A percentile compares a stretch with the other conserved stretches of the same genome.
These are phyloP conservation scores for Corbicula japonica DNA, from an alignment of 2,888 invertebrate species.

Conservation along the genomic window DNA sequence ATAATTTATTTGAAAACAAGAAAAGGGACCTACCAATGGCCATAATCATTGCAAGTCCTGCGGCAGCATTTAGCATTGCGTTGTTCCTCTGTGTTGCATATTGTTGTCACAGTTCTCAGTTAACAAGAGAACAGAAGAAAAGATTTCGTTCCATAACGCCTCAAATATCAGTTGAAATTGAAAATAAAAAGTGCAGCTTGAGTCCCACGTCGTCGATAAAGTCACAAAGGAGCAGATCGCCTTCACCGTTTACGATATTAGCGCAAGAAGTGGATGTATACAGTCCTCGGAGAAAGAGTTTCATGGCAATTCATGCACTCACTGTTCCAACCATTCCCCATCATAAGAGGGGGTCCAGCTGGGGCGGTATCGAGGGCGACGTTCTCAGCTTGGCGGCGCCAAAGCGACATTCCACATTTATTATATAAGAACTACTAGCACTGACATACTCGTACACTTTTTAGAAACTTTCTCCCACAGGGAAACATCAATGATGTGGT, in stretches of 20 bases:
- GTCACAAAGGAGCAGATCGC: too few relatives aligned
- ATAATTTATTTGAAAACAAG: too few relatives aligned
- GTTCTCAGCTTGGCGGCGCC: slow-evolving; percentile 74
- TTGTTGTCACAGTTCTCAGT: slow-evolving; percentile 71
- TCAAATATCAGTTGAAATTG: too few relatives aligned
- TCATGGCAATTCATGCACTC: slow-evolving; percentile 26
- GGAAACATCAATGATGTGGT: too few relatives aligned
- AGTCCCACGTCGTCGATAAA: too few relatives aligned
- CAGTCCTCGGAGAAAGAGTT: slow-evolving; percentile 23
- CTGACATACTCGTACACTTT: too few relatives aligned
- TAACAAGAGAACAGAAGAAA: too few relatives aligned
- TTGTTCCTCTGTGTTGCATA: slow-evolving; percentile 79
- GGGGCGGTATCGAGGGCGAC: slow-evolving; percentile 77
- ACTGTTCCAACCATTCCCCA: slow-evolving; percentile 41
- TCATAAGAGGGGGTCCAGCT: slow-evolving; percentile 58
- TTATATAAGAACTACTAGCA: too few relatives aligned
- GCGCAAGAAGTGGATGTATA: not conserved
- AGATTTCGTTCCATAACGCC: too few relatives aligned
- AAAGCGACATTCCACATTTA: slow-evolving; percentile 79
- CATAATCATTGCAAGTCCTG: slow-evolving; percentile 76
- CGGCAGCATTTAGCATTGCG: slow-evolving; percentile 76
- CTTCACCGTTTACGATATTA: too few relatives aligned
- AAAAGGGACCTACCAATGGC: slow-evolving; percentile 72
- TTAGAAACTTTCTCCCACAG: too few relatives aligned
- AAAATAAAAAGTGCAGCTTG: too few relatives aligned